Conservation (phyloP, 2,888 invertebrate genomes). For the Brachynemurus nebulosus region DNA sequence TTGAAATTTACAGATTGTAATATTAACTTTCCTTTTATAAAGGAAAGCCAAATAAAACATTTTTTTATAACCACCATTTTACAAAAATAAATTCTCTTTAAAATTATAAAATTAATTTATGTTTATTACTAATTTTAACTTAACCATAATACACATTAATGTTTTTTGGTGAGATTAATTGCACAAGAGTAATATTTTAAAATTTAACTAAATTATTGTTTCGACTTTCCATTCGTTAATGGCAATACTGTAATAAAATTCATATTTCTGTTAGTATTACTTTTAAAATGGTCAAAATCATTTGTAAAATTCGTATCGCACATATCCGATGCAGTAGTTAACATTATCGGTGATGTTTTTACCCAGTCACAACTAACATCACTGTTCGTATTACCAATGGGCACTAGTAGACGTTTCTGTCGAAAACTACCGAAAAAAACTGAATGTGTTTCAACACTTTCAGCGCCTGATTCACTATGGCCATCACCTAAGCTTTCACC, state of each 20-base stretch:
- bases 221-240: constrained; percentile 17
- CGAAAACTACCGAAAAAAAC: constrained; percentile 68
- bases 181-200: too few relatives aligned
- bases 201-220: too few relatives aligned
- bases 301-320: too few relatives aligned
- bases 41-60: too few relatives aligned
- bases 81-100: too few relatives aligned
- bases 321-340: constrained; percentile 19
- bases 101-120: too few relatives aligned
- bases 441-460: constrained; percentile 76
- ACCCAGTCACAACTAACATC: constrained; percentile 25
- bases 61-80: too few relatives aligned
- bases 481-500: constrained; percentile 71
- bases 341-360: constrained; percentile 12
- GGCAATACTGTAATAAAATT: constrained; percentile 34
- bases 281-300: background rate
- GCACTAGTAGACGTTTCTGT: constrained; percentile 25
- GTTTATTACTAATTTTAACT: too few relatives aligned
- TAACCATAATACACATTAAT: too few relatives aligned
- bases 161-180: too few relatives aligned
- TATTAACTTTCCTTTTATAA: too few relatives aligned
- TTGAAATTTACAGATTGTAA: too few relatives aligned
- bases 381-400: constrained; percentile 26
- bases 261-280: constrained; percentile 32
- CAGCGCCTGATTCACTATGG: constrained; percentile 75